Percentiles rank a stretch among this genome's conserved stretches.
phyloP scores from a whole-genome alignment of 2,113 vertebrate species.

The Oncorhynchus mykiss region DNA sequence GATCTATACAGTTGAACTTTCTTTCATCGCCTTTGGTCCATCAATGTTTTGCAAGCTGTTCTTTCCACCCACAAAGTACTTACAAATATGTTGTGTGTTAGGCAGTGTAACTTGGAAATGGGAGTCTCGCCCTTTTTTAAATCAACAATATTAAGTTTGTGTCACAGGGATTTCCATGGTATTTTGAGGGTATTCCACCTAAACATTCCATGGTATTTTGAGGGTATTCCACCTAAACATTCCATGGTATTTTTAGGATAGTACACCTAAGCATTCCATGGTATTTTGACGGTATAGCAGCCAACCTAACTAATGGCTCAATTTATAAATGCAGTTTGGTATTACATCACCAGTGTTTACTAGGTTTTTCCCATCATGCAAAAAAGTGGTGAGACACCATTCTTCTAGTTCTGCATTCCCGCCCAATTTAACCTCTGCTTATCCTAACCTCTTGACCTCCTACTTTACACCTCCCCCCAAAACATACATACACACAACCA shows the following conservation, averaged over 20 bases:
- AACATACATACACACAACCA: neutral
- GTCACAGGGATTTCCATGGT: too few species aligned
- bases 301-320: neutral
- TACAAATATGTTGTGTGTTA: too few species aligned
- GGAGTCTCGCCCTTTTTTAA: too few species aligned
- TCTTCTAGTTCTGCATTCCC: slow-evolving; percentile 40
- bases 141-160: too few species aligned
- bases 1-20: too few species aligned
- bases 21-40: too few species aligned
- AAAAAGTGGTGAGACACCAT: neutral
- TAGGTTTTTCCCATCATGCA: neutral
- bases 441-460: slow-evolving; percentile 45
- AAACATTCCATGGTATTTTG: too few species aligned
- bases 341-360: neutral
- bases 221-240: neutral
- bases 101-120: too few species aligned
- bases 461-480: slow-evolving; percentile 50
- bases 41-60: too few species aligned
- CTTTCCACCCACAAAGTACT: too few species aligned
- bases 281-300: neutral
- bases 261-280: neutral
- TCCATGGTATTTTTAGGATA: neutral
- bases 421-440: slow-evolving; percentile 38
- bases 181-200: too few species aligned
- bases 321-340: neutral